Percentiles rank a stretch among this genome's conserved stretches.
phyloP scores from a whole-genome alignment of 1,140 invertebrate genomes.

The Drosophila teissieri region DNA sequence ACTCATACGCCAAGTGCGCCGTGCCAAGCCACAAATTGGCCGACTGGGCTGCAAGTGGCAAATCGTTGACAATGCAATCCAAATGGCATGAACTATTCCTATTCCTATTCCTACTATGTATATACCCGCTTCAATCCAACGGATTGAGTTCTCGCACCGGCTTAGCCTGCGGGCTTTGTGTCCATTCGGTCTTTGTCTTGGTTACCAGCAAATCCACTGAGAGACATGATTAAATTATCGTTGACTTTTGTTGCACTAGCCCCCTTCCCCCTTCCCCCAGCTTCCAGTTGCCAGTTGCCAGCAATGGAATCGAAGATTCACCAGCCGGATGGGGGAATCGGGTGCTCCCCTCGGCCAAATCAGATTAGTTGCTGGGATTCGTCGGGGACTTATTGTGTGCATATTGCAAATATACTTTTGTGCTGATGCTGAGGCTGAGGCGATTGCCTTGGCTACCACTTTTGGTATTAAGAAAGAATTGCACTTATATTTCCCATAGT shows the following conservation, averaged over 20 bases:
- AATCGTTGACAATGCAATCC: slow-evolving; percentile 39
- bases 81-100: slow-evolving; percentile 31
- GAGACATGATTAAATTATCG: slow-evolving; percentile 52
- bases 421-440: slow-evolving; percentile 2
- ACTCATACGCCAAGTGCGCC: slow-evolving; percentile 46
- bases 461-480: slow-evolving; percentile 5
- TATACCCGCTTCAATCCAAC: too few relatives aligned
- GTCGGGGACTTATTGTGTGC: slow-evolving; percentile 37
- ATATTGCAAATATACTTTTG: slow-evolving; percentile 21
- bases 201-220: slow-evolving; percentile 20
- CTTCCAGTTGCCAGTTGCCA: slow-evolving; percentile 2
- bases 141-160: slow-evolving; percentile 21
- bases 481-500: not conserved
- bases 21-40: slow-evolving; percentile 22
- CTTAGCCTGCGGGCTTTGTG: slow-evolving; percentile 37
- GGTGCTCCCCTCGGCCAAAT: slow-evolving; percentile 13
- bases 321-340: slow-evolving; percentile 10
- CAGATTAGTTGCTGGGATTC: slow-evolving; percentile 29
- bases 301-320: slow-evolving; percentile 34
- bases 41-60: slow-evolving; percentile 35
- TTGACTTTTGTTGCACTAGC: slow-evolving; percentile 43
- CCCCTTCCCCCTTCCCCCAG: not conserved
- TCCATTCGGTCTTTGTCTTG: slow-evolving; percentile 24
- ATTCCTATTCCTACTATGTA: too few relatives aligned
- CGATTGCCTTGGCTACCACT: slow-evolving; percentile 29